Evolutionary conservation across 1,140 invertebrate species (phyloP), one percentile per base, ranked within the genome.

Genomic region (Drosophila guanche): DNA sequence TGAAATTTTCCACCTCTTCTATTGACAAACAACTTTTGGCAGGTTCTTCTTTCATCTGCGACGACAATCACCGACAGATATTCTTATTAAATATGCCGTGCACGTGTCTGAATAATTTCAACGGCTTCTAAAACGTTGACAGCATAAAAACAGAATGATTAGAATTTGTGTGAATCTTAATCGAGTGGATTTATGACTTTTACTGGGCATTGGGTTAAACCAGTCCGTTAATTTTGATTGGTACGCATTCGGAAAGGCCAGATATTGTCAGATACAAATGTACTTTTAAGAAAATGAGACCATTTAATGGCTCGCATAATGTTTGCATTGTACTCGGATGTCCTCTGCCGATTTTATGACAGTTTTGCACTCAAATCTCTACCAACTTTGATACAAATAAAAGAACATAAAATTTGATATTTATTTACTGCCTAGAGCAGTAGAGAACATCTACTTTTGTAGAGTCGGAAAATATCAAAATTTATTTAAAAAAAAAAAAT

Each of bases 71-170:
- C n/a, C 27, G 23, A 55, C 54, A 27, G 42, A 67, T 61, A 55
- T 40, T 52, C 16, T 20, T 48, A 73, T 60, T 84, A 50, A 33
- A 53, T 45, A 80, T 76, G 45, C 80, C 5, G 43, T 7, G 46
- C 80, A 80, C 81, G 77, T 67, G 66, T 23, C 20, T 52, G 77
- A 66, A 80, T 86, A 80, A 85, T 57, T 68, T 85, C 52, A 72
- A 69, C 72, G 76, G 72, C 76, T 73, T 78, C 43, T 71, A 67
- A 59, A 47, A 79, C 76, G 66, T 50, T 65, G 76, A 47, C 23
- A 45, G 67, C 72, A 86, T 86, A 62, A 63, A 69, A 70, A 41
- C 40, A 60, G 51, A 56, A 76, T 72, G 58, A 50, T 27, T 58
- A 58, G 69, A 73, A 55, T 43, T 27, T 10, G 40, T 37, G 47